A percentile compares a stretch with the other conserved stretches of the same genome.
Evolutionary conservation across 2,888 invertebrate species (phyloP).

Genomic region (Coleophora deauratella): DNA sequence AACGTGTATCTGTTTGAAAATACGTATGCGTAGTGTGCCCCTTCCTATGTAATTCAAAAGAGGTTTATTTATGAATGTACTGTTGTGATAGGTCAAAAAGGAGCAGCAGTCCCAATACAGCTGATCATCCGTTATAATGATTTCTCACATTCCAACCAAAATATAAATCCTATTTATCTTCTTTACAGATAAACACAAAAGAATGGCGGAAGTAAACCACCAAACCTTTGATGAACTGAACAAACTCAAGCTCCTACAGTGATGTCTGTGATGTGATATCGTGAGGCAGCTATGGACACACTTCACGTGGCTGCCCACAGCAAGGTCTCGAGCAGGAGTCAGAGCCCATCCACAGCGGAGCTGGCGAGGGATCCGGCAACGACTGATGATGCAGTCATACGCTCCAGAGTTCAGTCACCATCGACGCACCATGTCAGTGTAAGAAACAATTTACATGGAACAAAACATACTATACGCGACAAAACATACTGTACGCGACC

Average conservation of each 20-base stretch:
- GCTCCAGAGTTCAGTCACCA: constrained; percentile 62
- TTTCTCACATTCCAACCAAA: too few relatives aligned
- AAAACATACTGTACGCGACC: too few relatives aligned
- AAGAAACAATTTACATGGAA: constrained; percentile 1
- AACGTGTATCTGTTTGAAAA: too few relatives aligned
- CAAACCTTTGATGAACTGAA: constrained; percentile 17
- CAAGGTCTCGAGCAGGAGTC: constrained; percentile 77
- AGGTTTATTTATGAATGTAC: too few relatives aligned
- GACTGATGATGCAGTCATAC: constrained; percentile 58
- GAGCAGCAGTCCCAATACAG: too few relatives aligned
- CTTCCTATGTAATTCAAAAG: too few relatives aligned
- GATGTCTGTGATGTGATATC: constrained; percentile 21
- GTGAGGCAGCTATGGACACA: constrained; percentile 48
- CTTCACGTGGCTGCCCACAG: constrained; percentile 64
- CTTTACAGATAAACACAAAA: constrained; percentile 28
- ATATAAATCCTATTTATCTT: constrained; percentile 3
- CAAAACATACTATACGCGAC: too few relatives aligned
- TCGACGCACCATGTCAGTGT: constrained; percentile 22
- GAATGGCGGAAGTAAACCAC: constrained; percentile 12
- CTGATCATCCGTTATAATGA: too few relatives aligned
- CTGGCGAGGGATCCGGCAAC: constrained; percentile 56
- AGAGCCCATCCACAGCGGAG: constrained; percentile 73
- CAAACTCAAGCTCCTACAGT: constrained; percentile 14
- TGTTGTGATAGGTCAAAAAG: too few relatives aligned
- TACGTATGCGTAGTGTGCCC: too few relatives aligned